These are phyloP conservation scores for Gymnothorax javanicus DNA, from an alignment of 2,797 vertebrate species.

Conservation along the genomic window DNA sequence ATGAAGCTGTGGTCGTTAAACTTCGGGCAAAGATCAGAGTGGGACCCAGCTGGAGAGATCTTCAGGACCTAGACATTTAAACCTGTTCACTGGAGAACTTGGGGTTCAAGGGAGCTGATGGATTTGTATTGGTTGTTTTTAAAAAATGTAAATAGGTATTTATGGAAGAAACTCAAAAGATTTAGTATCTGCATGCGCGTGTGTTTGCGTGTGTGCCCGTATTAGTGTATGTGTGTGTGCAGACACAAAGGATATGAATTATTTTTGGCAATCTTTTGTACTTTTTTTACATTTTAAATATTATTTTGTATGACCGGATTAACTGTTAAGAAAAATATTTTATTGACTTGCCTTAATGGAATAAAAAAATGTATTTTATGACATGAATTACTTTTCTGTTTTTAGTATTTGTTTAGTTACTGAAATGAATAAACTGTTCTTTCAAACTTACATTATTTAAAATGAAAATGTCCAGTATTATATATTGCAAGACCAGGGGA, in stretches of 20 bases:
- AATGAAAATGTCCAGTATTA: not conserved
- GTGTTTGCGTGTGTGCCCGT: not conserved
- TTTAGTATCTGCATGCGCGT: not conserved
- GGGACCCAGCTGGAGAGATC: conserved; percentile 89
- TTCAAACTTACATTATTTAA: conserved; percentile 4
- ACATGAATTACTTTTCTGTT: not conserved
- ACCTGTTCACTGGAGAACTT: not conserved
- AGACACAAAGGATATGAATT: not conserved
- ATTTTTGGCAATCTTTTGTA: not conserved
- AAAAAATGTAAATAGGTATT: not conserved
- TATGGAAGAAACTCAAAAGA: not conserved
- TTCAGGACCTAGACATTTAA: conserved; percentile 85
- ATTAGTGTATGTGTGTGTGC: not conserved
- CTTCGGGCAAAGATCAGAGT: conserved; percentile 87
- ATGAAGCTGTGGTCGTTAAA: conserved; percentile 86
- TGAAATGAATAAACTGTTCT: not conserved
- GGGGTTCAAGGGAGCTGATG: too few relatives aligned
- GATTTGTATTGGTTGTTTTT: not conserved
- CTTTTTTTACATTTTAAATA: conserved; percentile 1
- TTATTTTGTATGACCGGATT: not conserved
- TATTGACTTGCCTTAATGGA: not conserved
- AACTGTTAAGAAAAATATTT: not conserved
- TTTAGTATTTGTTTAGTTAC: not conserved
- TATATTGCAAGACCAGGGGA: not conserved
- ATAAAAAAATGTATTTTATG: not conserved